phyloP scores from a whole-genome alignment of 2,797 vertebrate species.

The Thaleichthys pacificus region DNA sequence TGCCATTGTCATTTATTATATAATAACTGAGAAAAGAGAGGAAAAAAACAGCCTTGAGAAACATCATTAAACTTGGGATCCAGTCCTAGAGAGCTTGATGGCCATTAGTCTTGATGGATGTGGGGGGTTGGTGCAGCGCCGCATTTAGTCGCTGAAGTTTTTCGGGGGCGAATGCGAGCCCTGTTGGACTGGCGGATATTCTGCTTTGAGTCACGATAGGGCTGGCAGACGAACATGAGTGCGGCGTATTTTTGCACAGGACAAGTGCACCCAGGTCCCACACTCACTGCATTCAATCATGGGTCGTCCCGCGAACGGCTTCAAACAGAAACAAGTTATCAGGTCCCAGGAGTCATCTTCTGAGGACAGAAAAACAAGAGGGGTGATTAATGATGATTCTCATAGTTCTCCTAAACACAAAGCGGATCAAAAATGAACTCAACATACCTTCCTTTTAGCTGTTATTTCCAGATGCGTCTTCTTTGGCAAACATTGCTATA shows the following conservation, averaged over 20 bases:
- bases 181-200: conserved; percentile 42
- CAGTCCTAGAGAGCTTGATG: neutral
- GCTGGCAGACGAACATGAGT: conserved; percentile 56
- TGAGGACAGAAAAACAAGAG: conserved; percentile 12
- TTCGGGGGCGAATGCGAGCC: conserved; percentile 33
- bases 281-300: conserved; percentile 60
- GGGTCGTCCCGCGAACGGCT: conserved; percentile 59
- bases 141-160: conserved; percentile 40
- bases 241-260: conserved; percentile 57
- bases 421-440: neutral
- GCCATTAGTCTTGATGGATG: neutral
- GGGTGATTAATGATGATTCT: neutral
- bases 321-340: conserved; percentile 59
- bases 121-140: neutral
- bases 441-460: conserved; percentile 32
- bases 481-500: conserved; percentile 15
- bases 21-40: neutral
- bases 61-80: neutral
- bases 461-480: conserved; percentile 13
- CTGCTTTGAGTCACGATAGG: conserved; percentile 48
- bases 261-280: conserved; percentile 58
- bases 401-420: neutral
- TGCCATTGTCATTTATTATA: neutral
- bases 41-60: neutral
- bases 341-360: conserved; percentile 61